A percentile compares a stretch with the other conserved stretches of the same genome.
phyloP scores from a whole-genome alignment of 2,888 invertebrate genomes.

The Panzeria rudis region DNA sequence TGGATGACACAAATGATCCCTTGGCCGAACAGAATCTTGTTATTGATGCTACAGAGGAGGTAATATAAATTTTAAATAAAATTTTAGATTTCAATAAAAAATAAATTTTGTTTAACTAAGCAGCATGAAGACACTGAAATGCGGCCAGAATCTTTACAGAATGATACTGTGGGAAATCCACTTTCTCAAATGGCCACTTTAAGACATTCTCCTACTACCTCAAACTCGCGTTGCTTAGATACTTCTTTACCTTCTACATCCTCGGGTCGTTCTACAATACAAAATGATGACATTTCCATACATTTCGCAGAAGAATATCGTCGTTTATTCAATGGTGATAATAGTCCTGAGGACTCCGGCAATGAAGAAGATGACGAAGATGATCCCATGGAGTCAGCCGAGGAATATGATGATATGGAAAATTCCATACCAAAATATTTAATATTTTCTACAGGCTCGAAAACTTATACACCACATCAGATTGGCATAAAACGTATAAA shows the following conservation, averaged over 20 bases:
- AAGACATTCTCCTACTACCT: slow-evolving; percentile 72
- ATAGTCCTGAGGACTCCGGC: slow-evolving; percentile 68
- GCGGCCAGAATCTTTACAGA: slow-evolving; percentile 53
- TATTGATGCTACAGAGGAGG: slow-evolving; percentile 33
- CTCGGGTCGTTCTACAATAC: slow-evolving; percentile 33
- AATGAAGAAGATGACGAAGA: slow-evolving; percentile 74
- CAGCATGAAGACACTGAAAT: slow-evolving; percentile 54
- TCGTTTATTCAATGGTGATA: slow-evolving; percentile 75
- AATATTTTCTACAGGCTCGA: slow-evolving; percentile 92
- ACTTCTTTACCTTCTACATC: slow-evolving; percentile 48
- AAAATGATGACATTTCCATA: slow-evolving; percentile 82
- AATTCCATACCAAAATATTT: slow-evolving; percentile 87
- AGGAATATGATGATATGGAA: slow-evolving; percentile 85
- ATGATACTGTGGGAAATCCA: slow-evolving; percentile 78
- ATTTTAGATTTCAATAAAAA: background rate
- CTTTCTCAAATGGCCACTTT: slow-evolving; percentile 79
- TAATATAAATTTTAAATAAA: slow-evolving; percentile 2
- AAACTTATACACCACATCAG: slow-evolving; percentile 94
- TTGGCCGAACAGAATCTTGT: slow-evolving; percentile 53
- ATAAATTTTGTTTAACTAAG: background rate
- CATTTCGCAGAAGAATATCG: slow-evolving; percentile 87
- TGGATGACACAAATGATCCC: slow-evolving; percentile 81
- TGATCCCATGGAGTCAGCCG: slow-evolving; percentile 72
- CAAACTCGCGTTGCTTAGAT: slow-evolving; percentile 76
- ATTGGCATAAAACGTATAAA: slow-evolving; percentile 91